Conservation (phyloP, 1,140 invertebrate genomes). For the Liolophura sinensis region DNA sequence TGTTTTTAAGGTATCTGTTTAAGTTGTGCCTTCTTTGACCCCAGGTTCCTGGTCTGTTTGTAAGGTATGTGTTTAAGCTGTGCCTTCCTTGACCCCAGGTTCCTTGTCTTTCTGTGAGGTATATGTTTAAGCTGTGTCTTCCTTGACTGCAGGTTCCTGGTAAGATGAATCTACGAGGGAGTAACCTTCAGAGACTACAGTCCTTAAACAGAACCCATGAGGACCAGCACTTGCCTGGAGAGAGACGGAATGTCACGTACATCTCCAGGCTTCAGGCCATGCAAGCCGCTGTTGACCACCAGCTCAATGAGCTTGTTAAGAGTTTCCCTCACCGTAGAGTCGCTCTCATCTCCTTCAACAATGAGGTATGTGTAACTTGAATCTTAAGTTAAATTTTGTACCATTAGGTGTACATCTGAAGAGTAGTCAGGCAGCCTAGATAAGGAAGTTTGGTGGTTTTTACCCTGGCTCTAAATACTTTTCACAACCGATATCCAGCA, state of each 20-base stretch:
- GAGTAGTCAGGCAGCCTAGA: too few species aligned
- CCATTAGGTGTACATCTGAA: too few species aligned
- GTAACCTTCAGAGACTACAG: constrained; percentile 24
- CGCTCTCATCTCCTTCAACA: constrained; percentile 50
- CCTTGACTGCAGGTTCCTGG: constrained; percentile 40
- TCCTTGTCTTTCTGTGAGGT: background rate
- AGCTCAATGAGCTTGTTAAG: constrained; percentile 46
- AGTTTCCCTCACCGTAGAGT: constrained; percentile 47
- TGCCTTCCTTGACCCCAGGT: too few species aligned
- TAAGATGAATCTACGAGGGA: constrained; percentile 41
- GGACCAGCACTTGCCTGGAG: constrained; percentile 38
- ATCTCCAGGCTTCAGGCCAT: constrained; percentile 50
- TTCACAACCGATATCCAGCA: too few species aligned
- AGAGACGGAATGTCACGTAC: constrained; percentile 45
- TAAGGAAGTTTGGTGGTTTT: too few species aligned
- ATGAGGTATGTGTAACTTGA: constrained; percentile 33
- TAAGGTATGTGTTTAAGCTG: too few species aligned
- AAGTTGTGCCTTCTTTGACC: background rate
- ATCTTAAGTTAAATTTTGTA: background rate
- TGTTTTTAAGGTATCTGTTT: constrained; percentile 1
- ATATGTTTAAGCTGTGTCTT: background rate
- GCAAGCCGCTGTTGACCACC: constrained; percentile 55
- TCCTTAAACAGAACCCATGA: constrained; percentile 28
- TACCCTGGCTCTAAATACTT: too few species aligned
- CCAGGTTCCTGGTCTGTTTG: too few species aligned